Conservation (phyloP, 2,113 vertebrate genomes). For the Desmodus rotundus region DNA sequence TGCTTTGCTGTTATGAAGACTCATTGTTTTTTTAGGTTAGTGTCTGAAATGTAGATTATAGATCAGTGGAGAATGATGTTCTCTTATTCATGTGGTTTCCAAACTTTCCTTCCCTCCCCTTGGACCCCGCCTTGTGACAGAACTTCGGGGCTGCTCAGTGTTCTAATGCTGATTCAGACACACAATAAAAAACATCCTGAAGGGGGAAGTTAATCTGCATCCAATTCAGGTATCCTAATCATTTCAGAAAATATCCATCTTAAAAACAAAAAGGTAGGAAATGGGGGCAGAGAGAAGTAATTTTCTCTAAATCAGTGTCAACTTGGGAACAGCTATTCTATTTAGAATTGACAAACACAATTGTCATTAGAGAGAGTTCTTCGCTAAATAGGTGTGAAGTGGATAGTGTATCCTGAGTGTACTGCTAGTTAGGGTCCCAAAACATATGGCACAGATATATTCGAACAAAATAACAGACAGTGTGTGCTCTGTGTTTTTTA, state of each 20-base stretch:
- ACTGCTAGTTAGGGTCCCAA: conserved; percentile 58
- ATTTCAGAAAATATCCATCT: background rate
- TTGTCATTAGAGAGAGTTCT: conserved; percentile 70
- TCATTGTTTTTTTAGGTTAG: background rate
- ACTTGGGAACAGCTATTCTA: conserved; percentile 59
- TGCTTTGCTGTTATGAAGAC: background rate
- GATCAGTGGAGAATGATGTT: conserved; percentile 23
- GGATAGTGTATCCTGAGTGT: conserved; percentile 68
- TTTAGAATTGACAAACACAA: conserved; percentile 69
- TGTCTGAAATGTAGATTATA: conserved; percentile 45
- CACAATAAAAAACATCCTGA: conserved; percentile 48
- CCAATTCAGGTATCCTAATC: conserved; percentile 25
- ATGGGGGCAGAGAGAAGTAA: background rate
- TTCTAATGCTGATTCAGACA: conserved; percentile 55
- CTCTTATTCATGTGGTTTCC: background rate
- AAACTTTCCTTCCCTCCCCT: background rate
- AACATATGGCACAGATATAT: conserved; percentile 62
- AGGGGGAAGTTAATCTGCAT: conserved; percentile 64
- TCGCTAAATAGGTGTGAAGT: conserved; percentile 74
- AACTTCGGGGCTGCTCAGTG: background rate
- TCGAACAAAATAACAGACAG: conserved; percentile 46
- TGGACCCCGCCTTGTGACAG: background rate
- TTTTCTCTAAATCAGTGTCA: conserved; percentile 49
- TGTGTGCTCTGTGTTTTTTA: background rate
- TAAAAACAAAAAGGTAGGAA: background rate